These are phyloP conservation scores for Atta colombica DNA, from an alignment of 1,140 invertebrate genomes.

Conservation along the genomic window DNA sequence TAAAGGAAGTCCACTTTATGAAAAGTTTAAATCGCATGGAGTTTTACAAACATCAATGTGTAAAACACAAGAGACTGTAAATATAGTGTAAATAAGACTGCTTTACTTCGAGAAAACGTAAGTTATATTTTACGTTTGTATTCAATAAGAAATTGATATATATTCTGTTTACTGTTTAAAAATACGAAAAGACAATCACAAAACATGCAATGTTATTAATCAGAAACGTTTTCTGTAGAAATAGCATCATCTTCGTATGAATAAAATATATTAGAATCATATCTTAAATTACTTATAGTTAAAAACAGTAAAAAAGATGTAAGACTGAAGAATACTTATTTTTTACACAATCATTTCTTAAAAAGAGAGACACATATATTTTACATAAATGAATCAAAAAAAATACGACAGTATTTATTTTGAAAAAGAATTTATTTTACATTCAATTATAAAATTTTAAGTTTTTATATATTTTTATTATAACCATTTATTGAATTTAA, in stretches of 20 bases:
- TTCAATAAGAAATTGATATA: background rate
- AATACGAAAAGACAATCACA: background rate
- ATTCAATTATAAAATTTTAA: background rate
- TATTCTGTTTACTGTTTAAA: slow-evolving; percentile 27
- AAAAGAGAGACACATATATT: too few relatives aligned
- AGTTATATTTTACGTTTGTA: slow-evolving; percentile 15
- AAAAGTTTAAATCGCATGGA: slow-evolving; percentile 78
- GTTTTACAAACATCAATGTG: slow-evolving; percentile 66
- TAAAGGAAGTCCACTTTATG: slow-evolving; percentile 87
- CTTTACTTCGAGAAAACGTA: slow-evolving; percentile 12
- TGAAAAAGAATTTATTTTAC: background rate
- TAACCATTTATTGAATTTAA: background rate
- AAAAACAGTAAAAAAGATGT: background rate
- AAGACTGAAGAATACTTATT: background rate
- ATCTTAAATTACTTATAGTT: background rate
- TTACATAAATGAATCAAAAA: too few relatives aligned
- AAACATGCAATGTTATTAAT: background rate
- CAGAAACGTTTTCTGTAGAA: background rate
- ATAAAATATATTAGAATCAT: background rate
- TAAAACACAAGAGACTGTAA: slow-evolving; percentile 27
- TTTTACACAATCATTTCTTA: background rate
- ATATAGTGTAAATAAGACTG: slow-evolving; percentile 36
- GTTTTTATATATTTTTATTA: background rate
- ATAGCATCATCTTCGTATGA: background rate
- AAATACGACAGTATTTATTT: background rate